Base-by-base conservation (phyloP, 2,888 invertebrate genomes). In the Alsophila aescularia region DNA sequence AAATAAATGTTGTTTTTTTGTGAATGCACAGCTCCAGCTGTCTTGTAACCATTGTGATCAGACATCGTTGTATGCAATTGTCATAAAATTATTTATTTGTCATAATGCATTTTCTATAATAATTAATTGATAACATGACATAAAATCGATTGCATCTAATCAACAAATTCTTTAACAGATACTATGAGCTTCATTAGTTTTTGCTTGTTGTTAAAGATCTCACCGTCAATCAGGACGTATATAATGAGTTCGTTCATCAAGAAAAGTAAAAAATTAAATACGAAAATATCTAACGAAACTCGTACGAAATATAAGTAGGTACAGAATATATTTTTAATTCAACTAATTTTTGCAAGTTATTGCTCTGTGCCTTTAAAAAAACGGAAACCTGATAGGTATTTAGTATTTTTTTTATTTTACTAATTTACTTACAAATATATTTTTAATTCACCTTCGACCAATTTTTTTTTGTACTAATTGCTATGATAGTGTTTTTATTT, bases 401-500 rank as follows among this genome's bases (percentile, higher is more conserved):
- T 70, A 79, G 70, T 73, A 70, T 72, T 66, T 63, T 70, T 70
- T 66, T 65, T 67, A 73, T 70, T 45, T 52, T 45, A 75, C 75
- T 75, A 75, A 71, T 75, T 62, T 57, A 61, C 37, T 57, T 50
- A 64, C 52, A 63, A 60, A 66, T 67, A 64, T 66, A 58, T 67
- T 68, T 65, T 69, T 69, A 67, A 75, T 73, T 45, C 41, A 73
- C 79, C 86, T 84, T 87, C 83, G 85, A 89, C 87, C 87, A 79
- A 82, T 79, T 81, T 78, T 81, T 78, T 88, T 80, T 90, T 90
- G 88, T 87, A 90, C 90, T 89, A 90, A 88, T 83, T 77, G 75
- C 87, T 88, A 81, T 56, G 35, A 21, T 29, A 72, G 69, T 77
- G 73, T 88, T 70, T 77, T 75, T 89, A 88, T 88, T 83, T 87